Evolutionary conservation across 2,113 vertebrate species (phyloP), one percentile per base, ranked within the genome.

Genomic region (Ictidomys tridecemlineatus): DNA sequence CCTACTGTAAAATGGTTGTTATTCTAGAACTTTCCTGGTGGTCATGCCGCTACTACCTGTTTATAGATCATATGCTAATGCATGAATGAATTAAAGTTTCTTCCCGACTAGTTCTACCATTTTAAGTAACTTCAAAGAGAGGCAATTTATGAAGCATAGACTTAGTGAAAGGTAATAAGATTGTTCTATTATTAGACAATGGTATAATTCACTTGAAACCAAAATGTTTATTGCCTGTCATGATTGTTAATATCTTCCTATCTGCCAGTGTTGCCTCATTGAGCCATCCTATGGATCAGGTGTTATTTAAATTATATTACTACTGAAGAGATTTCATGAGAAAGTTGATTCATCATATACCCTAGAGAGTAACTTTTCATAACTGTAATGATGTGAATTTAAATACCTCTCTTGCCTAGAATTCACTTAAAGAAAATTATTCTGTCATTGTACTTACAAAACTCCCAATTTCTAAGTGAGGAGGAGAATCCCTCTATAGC

Each of bases 51-150:
- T 34, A 34, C 12, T 74, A 61, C 26, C 22, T 69, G 5, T 56
- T 91, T 89, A 82, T 26, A 85, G 80, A 91, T 65, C 61, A 67
- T n/a, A 93, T 58, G 67, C 8, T 80, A 76, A 85, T 73, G 32
- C n/a, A 58, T n/a, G 7, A 72, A 45, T 72, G 17, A 42, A 22
- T 17, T 51, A n/a, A 79, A n/a, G 2, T 32, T 22, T 56, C 79
- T 93, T 91, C 74, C 78, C 72, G 39, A 85, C 26, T 85, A 72
- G 30, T 91, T 72, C 6, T 87, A 37, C 74, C 45, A 70, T 72
- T 26, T 51, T 87, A 69, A 67, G 34, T 65, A 80, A 61, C 13
- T 58, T 78, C 63, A 42, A 0, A 94, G 32, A 86, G 28, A 80
- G 13, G 12, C 76, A 72, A 92, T 48, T 92, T 73, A 28, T 87